These are phyloP conservation scores for Adelosebastes latens DNA, from an alignment of 2,797 vertebrate species.

Conservation along the genomic window DNA sequence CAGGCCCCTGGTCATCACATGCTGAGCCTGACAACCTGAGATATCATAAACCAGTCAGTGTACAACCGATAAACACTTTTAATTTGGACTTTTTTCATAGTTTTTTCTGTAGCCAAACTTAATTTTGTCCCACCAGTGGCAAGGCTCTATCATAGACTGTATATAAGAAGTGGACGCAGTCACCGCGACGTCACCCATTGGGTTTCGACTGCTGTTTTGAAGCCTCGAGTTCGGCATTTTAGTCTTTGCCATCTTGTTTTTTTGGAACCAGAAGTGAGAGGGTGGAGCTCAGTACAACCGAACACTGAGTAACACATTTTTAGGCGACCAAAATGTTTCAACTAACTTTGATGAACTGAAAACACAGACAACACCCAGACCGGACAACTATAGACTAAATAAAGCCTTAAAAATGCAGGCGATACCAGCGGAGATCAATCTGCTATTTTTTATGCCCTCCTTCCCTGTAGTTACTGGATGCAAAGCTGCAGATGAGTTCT, in stretches of 20 bases:
- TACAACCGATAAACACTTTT: background rate
- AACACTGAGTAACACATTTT: too few species aligned
- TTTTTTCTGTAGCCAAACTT: background rate
- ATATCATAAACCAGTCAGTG: background rate
- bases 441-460: slow-evolving; percentile 35
- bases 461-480: slow-evolving; percentile 16
- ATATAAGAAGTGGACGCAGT: too few species aligned
- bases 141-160: background rate
- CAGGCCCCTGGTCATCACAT: background rate
- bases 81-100: background rate
- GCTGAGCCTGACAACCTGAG: background rate
- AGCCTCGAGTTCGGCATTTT: too few species aligned
- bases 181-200: too few species aligned
- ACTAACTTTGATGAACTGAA: too few species aligned
- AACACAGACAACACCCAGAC: too few species aligned
- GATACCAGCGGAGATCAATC: slow-evolving; percentile 33
- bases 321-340: too few species aligned
- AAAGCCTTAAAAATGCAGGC: slow-evolving; percentile 28
- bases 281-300: too few species aligned
- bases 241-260: too few species aligned
- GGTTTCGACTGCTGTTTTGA: too few species aligned
- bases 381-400: too few species aligned
- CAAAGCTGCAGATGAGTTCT: slow-evolving; percentile 44
- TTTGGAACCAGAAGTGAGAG: too few species aligned
- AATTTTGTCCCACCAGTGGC: background rate